Evolutionary conservation across 2,113 vertebrate genomes (phyloP).

Genomic region (Chlorodrepanis virens): DNA sequence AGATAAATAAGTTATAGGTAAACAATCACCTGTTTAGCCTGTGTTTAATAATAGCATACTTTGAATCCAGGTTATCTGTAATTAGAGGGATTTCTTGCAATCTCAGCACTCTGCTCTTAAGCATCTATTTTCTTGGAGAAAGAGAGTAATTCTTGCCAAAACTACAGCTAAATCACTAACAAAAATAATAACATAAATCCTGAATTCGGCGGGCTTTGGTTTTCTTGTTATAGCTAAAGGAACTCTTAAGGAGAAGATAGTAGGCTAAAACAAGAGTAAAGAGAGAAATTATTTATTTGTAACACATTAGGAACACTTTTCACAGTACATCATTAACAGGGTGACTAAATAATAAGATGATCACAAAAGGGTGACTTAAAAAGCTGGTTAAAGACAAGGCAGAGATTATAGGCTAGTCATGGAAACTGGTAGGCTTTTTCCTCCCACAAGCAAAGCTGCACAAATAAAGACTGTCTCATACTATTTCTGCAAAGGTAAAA

Average conservation of each 20-base stretch:
- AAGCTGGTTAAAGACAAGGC: conserved; percentile 12
- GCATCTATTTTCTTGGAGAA: neutral
- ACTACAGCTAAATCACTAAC: neutral
- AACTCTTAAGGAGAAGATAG: neutral
- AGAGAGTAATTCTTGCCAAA: neutral
- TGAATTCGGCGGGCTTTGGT: neutral
- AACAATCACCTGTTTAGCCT: neutral
- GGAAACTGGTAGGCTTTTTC: neutral
- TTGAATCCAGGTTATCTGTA: neutral
- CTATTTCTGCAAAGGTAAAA: conserved; percentile 6
- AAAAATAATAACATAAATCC: neutral
- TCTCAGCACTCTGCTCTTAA: neutral
- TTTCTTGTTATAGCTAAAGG: neutral
- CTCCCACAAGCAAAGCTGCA: conserved; percentile 21
- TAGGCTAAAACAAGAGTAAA: neutral
- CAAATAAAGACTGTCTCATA: neutral
- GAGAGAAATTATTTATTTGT: conserved; percentile 67
- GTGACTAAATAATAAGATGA: neutral
- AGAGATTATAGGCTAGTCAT: neutral
- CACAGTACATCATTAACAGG: conserved; percentile 34
- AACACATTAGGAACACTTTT: conserved; percentile 10
- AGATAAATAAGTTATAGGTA: neutral
- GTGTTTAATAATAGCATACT: neutral
- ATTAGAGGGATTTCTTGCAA: neutral
- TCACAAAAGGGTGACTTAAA: neutral